phyloP scores from a whole-genome alignment of 1,140 invertebrate genomes.

The Anastatus disparis region DNA sequence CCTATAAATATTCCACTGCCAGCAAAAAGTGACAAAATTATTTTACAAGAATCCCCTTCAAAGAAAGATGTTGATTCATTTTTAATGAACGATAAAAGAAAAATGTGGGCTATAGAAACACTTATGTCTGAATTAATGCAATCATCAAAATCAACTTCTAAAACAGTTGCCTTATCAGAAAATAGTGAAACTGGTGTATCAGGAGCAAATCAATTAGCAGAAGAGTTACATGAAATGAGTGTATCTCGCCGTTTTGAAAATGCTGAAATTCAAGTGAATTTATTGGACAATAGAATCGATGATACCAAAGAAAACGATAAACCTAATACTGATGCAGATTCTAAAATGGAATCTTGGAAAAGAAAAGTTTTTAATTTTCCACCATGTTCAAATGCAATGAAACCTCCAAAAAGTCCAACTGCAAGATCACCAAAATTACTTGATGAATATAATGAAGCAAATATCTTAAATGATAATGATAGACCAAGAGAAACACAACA shows the following conservation, averaged over 20 bases:
- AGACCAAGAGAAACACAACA: neutral
- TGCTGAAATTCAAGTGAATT: conserved; percentile 37
- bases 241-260: conserved; percentile 30
- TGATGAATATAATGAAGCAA: conserved; percentile 58
- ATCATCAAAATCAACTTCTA: conserved; percentile 35
- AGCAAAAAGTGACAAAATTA: neutral
- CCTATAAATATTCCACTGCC: neutral
- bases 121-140: conserved; percentile 57
- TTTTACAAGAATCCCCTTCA: neutral
- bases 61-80: conserved; percentile 13
- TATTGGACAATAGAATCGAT: conserved; percentile 24
- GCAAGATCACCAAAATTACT: conserved; percentile 54
- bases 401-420: conserved; percentile 38
- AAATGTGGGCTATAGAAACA: conserved; percentile 63
- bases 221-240: conserved; percentile 52
- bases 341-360: conserved; percentile 17
- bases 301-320: conserved; percentile 38
- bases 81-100: conserved; percentile 54
- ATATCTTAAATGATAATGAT: conserved; percentile 53
- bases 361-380: conserved; percentile 46
- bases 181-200: conserved; percentile 6
- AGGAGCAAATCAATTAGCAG: conserved; percentile 44
- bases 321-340: neutral
- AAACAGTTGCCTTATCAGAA: neutral
- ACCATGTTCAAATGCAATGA: conserved; percentile 18